Base-by-base conservation (phyloP, 2,113 vertebrate species). In the Lagopus muta region DNA sequence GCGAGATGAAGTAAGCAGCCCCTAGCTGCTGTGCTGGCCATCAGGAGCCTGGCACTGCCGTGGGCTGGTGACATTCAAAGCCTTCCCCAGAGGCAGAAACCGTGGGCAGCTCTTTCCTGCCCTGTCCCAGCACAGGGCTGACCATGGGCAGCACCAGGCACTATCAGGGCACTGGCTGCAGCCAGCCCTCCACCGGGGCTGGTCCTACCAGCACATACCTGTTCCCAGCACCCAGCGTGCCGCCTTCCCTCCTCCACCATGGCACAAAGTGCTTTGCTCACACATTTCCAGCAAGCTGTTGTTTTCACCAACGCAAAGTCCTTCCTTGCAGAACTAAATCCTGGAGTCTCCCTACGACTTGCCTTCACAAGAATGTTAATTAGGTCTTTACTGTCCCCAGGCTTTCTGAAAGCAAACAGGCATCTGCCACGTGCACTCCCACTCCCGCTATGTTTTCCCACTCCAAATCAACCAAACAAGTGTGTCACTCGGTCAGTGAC, bases 401-500 rank as follows among this genome's bases (percentile, higher is more conserved):
- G 96, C 93, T 92, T 94, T 95, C 90, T 61, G 76, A 86, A 81
- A 86, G 88, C 86, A 95, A 87, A 93, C 80, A 95, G 92, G 90
- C 89, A 91, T 95, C 93, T 95, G 92, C 86, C 79, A 75, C 79
- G 89, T 91, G 89, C 91, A 72, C 92, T 90, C 83, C 95, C 79
- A 86, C 91, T 79, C 72, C 90, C 66, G 72, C 74, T 71, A 42
- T 62, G 82, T 78, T 92, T 93, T 80, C 74, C 87, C 90, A 76
- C 54, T 90, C 73, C 93, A 83, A 42, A 90, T 72, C 89, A 92
- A 91, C 94, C 89, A 78, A 82, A 78, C 94, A 95, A 96, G 87
- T 61, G 87, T 93, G 94, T 87, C 71, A 92, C 94, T 91, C 64
- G 94, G 95, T 92, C 91, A 93, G 92, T 60, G 89, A 95, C 91